phyloP scores from a whole-genome alignment of 2,888 invertebrate genomes.

The Chaitophorus viminalis region DNA sequence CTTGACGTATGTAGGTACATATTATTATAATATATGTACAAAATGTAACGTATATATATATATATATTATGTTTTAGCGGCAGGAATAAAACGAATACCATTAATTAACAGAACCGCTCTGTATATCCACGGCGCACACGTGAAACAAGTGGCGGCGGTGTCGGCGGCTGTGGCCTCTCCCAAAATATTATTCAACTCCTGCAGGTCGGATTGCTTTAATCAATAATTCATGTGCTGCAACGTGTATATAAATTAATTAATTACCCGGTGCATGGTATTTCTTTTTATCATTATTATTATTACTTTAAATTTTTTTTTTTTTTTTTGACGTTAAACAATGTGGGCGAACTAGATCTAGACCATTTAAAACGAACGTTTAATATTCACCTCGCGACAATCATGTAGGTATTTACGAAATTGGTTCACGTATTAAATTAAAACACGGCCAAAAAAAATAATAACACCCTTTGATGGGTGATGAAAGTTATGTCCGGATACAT shows the following conservation, averaged over 20 bases:
- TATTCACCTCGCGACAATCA: constrained; percentile 50
- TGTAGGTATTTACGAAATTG: constrained; percentile 37
- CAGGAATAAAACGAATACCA: background rate
- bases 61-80: background rate
- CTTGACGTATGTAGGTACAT: background rate
- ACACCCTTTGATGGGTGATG: constrained; percentile 47
- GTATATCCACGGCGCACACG: background rate
- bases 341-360: constrained; percentile 53
- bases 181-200: constrained; percentile 9
- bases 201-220: constrained; percentile 37
- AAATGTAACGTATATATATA: background rate
- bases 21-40: background rate
- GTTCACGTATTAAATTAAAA: constrained; percentile 54
- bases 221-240: background rate
- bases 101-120: background rate
- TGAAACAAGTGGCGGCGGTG: background rate
- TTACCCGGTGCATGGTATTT: constrained; percentile 21
- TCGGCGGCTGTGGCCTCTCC: constrained; percentile 30
- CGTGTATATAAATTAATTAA: constrained; percentile 46
- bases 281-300: too few relatives aligned
- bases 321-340: background rate
- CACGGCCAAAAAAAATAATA: constrained; percentile 29
- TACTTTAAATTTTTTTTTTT: background rate
- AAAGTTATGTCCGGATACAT: constrained; percentile 21
- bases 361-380: constrained; percentile 13